Evolutionary conservation across 1,140 invertebrate species (phyloP).

Genomic region (Megalopta genalis): DNA sequence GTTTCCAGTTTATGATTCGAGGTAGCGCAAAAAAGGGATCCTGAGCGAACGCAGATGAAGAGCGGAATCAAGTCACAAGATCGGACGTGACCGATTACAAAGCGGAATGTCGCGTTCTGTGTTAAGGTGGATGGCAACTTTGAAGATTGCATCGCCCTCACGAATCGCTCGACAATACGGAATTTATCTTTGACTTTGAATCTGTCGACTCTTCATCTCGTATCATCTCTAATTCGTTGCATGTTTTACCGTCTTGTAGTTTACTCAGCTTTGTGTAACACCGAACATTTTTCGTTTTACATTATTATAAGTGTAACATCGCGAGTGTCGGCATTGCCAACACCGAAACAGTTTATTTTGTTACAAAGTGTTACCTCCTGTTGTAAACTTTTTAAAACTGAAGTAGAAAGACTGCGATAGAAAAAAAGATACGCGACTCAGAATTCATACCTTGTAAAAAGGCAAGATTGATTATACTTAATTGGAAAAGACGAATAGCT

Average conservation of each 20-base stretch:
- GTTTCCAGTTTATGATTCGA: conserved; percentile 31
- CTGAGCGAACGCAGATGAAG: conserved; percentile 4
- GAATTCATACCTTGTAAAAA: no score
- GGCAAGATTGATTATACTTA: no score
- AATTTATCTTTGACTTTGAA: conserved; percentile 24
- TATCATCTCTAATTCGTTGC: no score
- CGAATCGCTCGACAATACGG: conserved; percentile 31
- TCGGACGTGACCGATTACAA: conserved; percentile 43
- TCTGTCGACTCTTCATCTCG: neutral
- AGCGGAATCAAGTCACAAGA: conserved; percentile 25
- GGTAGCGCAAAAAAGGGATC: conserved; percentile 3
- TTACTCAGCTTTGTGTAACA: no score
- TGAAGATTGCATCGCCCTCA: conserved; percentile 17
- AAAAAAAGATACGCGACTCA: no score
- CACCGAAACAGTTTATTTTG: no score
- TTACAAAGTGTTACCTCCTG: no score
- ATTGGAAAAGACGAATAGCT: neutral
- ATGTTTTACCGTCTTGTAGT: no score
- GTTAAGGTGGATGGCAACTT: conserved; percentile 23
- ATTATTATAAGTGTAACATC: neutral
- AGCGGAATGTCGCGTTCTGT: conserved; percentile 33
- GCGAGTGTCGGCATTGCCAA: no score
- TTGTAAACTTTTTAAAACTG: no score
- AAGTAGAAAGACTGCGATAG: no score
- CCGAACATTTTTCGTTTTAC: no score